Evolutionary conservation across 2,888 invertebrate genomes (phyloP).

Genomic region (Drosophila lacicola): DNA sequence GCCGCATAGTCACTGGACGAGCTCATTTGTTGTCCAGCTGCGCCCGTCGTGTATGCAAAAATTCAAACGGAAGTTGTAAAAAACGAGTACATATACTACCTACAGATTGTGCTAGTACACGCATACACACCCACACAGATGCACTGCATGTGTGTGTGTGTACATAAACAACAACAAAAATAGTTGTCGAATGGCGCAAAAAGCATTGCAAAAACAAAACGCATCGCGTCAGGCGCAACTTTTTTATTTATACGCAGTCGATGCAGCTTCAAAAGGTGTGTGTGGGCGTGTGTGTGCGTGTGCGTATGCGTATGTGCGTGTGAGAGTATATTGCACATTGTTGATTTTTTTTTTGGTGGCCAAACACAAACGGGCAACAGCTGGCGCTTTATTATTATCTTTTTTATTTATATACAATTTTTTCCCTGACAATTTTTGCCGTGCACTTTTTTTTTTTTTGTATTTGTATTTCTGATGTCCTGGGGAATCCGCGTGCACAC

Average conservation of each 20-base stretch:
- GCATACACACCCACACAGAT: constrained; percentile 6
- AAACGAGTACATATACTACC: constrained; percentile 57
- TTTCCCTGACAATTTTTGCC: constrained; percentile 1
- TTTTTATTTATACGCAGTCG: constrained; percentile 55
- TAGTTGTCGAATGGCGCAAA: constrained; percentile 47
- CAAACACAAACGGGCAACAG: constrained; percentile 71
- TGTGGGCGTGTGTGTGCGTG: constrained; percentile 11
- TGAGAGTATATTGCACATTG: constrained; percentile 53
- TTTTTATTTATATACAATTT: constrained; percentile 33
- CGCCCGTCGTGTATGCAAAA: constrained; percentile 53
- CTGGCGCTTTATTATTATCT: constrained; percentile 62
- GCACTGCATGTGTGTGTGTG: not conserved
- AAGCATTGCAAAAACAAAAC: constrained; percentile 43
- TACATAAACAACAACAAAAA: constrained; percentile 17
- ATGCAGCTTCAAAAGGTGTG: constrained; percentile 18
- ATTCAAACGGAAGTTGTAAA: constrained; percentile 67
- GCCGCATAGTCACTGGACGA: constrained; percentile 68
- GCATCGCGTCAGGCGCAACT: constrained; percentile 47
- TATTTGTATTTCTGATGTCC: constrained; percentile 20
- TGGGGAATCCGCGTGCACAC: constrained; percentile 16
- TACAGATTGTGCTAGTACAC: constrained; percentile 34
- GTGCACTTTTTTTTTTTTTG: not conserved
- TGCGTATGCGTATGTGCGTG: constrained; percentile 2
- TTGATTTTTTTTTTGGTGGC: constrained; percentile 69
- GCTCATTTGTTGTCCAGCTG: constrained; percentile 70